These are phyloP conservation scores for Brachypalpus laphriformis DNA, from an alignment of 2,888 invertebrate species.

Conservation along the genomic window DNA sequence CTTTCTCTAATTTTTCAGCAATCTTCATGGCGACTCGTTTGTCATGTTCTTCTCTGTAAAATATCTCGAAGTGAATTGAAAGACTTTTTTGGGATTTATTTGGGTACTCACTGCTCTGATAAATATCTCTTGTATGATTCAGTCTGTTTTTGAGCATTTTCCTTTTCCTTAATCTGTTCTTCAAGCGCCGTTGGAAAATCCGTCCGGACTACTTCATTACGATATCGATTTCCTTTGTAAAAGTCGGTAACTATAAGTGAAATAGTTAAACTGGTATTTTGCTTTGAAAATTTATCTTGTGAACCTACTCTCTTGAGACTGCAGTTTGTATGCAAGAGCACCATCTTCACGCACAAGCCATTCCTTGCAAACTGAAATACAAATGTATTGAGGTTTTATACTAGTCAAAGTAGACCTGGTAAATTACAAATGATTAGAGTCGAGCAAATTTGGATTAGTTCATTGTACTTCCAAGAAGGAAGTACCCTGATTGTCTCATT, in stretches of 20 bases:
- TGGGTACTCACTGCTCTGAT: conserved; percentile 86
- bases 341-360: conserved; percentile 94
- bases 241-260: conserved; percentile 87
- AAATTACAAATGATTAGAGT: too few species aligned
- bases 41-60: conserved; percentile 87
- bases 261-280: conserved; percentile 4
- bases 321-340: conserved; percentile 90
- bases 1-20: conserved; percentile 86
- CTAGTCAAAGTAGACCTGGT: too few species aligned
- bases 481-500: too few species aligned
- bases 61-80: conserved; percentile 24
- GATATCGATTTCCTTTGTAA: conserved; percentile 89
- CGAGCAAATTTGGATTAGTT: too few species aligned
- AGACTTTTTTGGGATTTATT: neutral
- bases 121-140: conserved; percentile 83
- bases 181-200: conserved; percentile 90
- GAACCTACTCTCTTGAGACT: conserved; percentile 90
- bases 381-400: neutral
- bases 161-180: conserved; percentile 88
- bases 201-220: conserved; percentile 90
- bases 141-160: conserved; percentile 86
- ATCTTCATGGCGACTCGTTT: conserved; percentile 87
- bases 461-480: too few species aligned
- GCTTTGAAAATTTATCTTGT: neutral
- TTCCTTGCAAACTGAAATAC: conserved; percentile 88